Conservation (phyloP, 2,888 invertebrate genomes). For the Dynastes hyllus region DNA sequence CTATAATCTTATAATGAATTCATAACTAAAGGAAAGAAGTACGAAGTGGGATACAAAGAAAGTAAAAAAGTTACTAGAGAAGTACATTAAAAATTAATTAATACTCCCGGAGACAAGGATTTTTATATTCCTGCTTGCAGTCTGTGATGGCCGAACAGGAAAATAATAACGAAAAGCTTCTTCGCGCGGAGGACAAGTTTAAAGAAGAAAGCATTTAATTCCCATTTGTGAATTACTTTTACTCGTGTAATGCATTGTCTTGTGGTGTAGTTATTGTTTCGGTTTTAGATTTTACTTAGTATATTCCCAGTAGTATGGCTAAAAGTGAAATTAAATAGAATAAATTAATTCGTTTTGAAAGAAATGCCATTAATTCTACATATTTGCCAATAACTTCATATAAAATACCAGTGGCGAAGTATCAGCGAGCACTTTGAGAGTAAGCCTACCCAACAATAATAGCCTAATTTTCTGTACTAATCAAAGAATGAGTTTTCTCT, state of each 20-base stretch:
- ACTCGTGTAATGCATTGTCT: slow-evolving; percentile 39
- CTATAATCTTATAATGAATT: slow-evolving; percentile 79
- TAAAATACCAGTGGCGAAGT: too few relatives aligned
- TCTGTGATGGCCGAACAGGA: slow-evolving; percentile 22
- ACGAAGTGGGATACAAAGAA: slow-evolving; percentile 74
- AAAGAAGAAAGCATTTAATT: slow-evolving; percentile 48
- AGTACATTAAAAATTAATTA: slow-evolving; percentile 68
- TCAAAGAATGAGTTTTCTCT: too few relatives aligned
- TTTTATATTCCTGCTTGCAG: slow-evolving; percentile 59
- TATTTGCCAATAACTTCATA: too few relatives aligned
- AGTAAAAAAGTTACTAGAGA: slow-evolving; percentile 71
- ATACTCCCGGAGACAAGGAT: slow-evolving; percentile 63
- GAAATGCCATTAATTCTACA: background rate
- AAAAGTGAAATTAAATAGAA: background rate
- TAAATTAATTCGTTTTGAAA: background rate
- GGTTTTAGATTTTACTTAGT: background rate
- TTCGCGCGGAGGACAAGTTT: slow-evolving; percentile 16
- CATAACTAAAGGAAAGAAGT: slow-evolving; percentile 74
- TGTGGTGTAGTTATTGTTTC: slow-evolving; percentile 18
- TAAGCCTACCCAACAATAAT: too few relatives aligned
- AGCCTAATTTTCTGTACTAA: too few relatives aligned
- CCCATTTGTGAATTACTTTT: slow-evolving; percentile 50
- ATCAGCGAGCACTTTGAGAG: too few relatives aligned
- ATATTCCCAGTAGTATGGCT: background rate
- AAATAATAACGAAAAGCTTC: slow-evolving; percentile 41